Conservation (phyloP, 2,888 invertebrate species). For the Macrosiphum euphorbiae region DNA sequence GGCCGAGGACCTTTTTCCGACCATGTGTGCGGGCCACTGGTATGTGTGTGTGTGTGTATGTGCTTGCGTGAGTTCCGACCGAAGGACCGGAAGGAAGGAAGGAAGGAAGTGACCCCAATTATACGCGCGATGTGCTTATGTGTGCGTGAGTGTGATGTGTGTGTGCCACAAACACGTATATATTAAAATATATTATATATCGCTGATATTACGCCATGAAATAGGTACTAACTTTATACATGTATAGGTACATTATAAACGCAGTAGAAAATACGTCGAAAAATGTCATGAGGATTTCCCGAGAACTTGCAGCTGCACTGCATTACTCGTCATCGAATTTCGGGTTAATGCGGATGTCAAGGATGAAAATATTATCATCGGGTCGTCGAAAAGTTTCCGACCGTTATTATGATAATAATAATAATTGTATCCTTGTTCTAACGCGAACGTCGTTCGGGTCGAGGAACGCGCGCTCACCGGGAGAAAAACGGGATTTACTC, state of each 20-base stretch:
- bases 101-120: conserved; percentile 65
- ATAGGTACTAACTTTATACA: neutral
- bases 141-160: neutral
- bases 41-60: neutral
- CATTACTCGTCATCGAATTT: neutral
- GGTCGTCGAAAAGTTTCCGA: conserved; percentile 13
- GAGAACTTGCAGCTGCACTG: neutral
- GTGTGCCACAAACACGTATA: neutral
- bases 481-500: conserved; percentile 23
- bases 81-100: conserved; percentile 61
- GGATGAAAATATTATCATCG: neutral
- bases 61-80: neutral
- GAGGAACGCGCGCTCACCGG: neutral
- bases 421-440: conserved; percentile 20
- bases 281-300: conserved; percentile 28
- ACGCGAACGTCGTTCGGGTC: neutral
- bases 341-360: neutral
- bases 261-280: neutral
- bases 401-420: neutral
- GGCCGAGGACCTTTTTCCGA: conserved; percentile 62
- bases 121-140: neutral
- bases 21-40: neutral
- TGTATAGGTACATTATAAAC: neutral
- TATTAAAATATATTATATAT: neutral
- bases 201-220: neutral